phyloP scores from a whole-genome alignment of 2,888 invertebrate genomes.

The Crossocerus cetratus region DNA sequence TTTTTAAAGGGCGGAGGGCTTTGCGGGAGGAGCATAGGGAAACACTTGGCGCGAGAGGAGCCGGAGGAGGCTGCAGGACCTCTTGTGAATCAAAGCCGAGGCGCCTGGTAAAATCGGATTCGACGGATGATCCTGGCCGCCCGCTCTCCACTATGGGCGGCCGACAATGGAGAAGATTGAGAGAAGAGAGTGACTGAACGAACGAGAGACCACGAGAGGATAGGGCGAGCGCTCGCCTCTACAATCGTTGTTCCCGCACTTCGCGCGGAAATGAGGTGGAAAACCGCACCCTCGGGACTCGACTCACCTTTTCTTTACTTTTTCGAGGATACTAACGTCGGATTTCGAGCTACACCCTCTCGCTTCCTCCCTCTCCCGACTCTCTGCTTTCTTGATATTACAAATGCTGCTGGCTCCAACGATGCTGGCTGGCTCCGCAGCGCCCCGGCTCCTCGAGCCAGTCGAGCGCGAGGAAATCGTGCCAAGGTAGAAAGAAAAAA shows the following conservation, averaged over 20 bases:
- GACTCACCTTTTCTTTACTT: constrained; percentile 57
- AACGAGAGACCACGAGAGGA: constrained; percentile 15
- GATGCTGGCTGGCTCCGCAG: constrained; percentile 25
- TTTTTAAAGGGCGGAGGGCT: background rate
- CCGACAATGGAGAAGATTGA: constrained; percentile 57
- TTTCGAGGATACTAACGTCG: constrained; percentile 54
- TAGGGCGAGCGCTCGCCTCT: constrained; percentile 53
- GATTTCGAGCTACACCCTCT: constrained; percentile 56
- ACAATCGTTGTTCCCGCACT: constrained; percentile 72
- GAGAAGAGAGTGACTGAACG: constrained; percentile 18
- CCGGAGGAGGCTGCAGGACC: background rate
- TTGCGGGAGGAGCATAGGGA: background rate
- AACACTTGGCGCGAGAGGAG: background rate
- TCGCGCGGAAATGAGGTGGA: constrained; percentile 75
- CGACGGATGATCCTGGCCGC: constrained; percentile 66
- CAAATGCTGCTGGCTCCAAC: constrained; percentile 49
- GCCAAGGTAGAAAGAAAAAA: constrained; percentile 21
- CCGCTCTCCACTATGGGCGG: constrained; percentile 32
- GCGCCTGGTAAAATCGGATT: constrained; percentile 70
- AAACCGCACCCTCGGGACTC: constrained; percentile 68
- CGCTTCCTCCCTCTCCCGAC: constrained; percentile 57
- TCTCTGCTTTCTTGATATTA: constrained; percentile 56
- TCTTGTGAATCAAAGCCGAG: constrained; percentile 30
- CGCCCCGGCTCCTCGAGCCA: constrained; percentile 34
- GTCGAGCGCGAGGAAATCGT: constrained; percentile 48